Evolutionary conservation across 2,113 vertebrate genomes (phyloP).

Genomic region (Elgaria multicarinata): DNA sequence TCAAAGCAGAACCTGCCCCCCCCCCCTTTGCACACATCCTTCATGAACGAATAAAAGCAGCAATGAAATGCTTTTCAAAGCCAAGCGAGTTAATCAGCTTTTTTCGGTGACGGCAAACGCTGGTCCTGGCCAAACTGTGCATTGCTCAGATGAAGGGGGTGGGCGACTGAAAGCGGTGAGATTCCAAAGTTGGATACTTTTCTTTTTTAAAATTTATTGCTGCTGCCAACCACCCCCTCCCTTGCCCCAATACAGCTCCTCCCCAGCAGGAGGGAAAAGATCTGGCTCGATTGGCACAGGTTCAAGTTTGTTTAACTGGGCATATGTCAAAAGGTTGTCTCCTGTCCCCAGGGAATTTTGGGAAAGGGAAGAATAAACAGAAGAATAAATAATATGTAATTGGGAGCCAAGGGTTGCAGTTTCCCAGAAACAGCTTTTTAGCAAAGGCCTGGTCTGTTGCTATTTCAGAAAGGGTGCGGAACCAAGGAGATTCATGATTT

Average conservation of each 20-base stretch:
- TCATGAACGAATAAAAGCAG: not conserved
- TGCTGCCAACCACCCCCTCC: not conserved
- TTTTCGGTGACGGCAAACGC: not conserved
- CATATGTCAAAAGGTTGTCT: conserved; percentile 19
- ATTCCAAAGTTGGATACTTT: not conserved
- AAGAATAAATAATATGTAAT: not conserved
- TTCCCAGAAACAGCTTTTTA: not conserved
- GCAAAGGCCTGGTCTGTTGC: not conserved
- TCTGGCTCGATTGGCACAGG: not conserved
- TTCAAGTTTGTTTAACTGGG: conserved; percentile 1
- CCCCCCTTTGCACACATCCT: too few species aligned
- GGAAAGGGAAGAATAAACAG: not conserved
- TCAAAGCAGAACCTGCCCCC: not conserved
- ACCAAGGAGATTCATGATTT: not conserved
- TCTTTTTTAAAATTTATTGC: not conserved
- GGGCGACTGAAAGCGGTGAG: not conserved
- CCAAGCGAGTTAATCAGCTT: not conserved
- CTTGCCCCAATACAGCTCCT: not conserved
- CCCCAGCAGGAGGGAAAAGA: not conserved
- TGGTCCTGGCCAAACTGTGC: not conserved
- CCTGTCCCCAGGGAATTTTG: not conserved
- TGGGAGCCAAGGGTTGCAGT: not conserved
- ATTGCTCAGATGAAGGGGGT: not conserved
- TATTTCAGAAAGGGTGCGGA: not conserved
- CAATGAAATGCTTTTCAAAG: not conserved